Evolutionary conservation across 1,140 invertebrate genomes (phyloP).

Genomic region (Lasaia peninsularis): DNA sequence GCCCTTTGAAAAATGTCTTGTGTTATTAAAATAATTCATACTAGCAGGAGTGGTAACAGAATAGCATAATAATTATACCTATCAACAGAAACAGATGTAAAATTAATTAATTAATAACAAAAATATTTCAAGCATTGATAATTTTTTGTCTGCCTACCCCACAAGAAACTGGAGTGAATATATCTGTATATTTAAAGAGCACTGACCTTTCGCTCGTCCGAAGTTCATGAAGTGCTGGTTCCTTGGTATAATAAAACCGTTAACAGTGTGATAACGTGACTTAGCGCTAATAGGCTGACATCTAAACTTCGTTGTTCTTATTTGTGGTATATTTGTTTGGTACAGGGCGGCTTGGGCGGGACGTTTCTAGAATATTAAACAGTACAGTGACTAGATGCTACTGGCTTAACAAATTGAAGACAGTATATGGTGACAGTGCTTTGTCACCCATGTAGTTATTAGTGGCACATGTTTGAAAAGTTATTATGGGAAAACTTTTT

Average conservation of each 20-base stretch:
- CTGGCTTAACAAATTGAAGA: conserved; percentile 63
- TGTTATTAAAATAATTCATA: too few species aligned
- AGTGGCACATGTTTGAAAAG: not conserved
- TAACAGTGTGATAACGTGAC: conserved; percentile 44
- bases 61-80: too few species aligned
- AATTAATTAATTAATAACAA: too few species aligned
- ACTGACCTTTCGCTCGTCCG: not conserved
- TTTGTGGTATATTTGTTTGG: conserved; percentile 48
- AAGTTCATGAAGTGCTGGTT: not conserved
- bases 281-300: conserved; percentile 59
- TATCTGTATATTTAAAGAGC: not conserved
- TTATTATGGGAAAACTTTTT: not conserved
- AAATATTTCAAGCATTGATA: too few species aligned
- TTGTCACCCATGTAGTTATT: conserved; percentile 56
- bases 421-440: conserved; percentile 60
- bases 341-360: conserved; percentile 43
- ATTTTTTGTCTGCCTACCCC: too few species aligned
- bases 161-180: too few species aligned
- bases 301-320: conserved; percentile 70
- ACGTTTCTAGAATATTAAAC: conserved; percentile 57
- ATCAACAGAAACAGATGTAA: too few species aligned
- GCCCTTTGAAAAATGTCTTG: too few species aligned
- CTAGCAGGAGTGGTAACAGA: too few species aligned
- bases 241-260: conserved; percentile 6
- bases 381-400: conserved; percentile 41